Percentiles rank a stretch among this genome's conserved stretches.
phyloP scores from a whole-genome alignment of 2,888 invertebrate genomes.

The Panopea generosa region DNA sequence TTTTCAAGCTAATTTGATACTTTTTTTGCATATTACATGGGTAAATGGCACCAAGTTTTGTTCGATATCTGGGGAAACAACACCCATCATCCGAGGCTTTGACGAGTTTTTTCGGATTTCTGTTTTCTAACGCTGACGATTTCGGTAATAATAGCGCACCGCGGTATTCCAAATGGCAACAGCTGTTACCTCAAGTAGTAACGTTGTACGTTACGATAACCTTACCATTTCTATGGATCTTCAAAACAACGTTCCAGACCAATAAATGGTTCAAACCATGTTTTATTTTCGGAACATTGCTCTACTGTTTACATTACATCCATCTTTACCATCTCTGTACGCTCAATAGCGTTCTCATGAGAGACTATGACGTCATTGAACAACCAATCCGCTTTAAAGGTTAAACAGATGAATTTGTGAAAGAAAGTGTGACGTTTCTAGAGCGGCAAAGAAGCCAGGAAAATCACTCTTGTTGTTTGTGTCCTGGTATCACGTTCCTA shows the following conservation, averaged over 20 bases:
- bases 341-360: slow-evolving; percentile 74
- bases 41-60: slow-evolving; percentile 87
- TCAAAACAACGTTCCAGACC: neutral
- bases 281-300: slow-evolving; percentile 6
- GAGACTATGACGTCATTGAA: slow-evolving; percentile 85
- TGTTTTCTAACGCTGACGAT: slow-evolving; percentile 81
- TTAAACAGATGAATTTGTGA: slow-evolving; percentile 78
- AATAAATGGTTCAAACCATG: neutral
- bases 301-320: no score
- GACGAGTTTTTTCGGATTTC: slow-evolving; percentile 84
- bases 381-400: slow-evolving; percentile 85
- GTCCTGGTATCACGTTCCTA: slow-evolving; percentile 88
- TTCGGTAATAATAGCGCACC: no score
- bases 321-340: neutral
- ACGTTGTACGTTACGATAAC: neutral
- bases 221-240: neutral
- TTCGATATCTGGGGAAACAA: no score
- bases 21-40: no score
- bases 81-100: slow-evolving; percentile 85
- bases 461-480: slow-evolving; percentile 85
- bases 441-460: slow-evolving; percentile 56
- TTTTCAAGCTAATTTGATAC: no score
- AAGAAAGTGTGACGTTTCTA: slow-evolving; percentile 77
- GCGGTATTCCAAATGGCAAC: no score
- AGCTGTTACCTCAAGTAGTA: no score